Base-by-base conservation (phyloP, 2,113 vertebrate genomes). In the Dipodomys spectabilis region DNA sequence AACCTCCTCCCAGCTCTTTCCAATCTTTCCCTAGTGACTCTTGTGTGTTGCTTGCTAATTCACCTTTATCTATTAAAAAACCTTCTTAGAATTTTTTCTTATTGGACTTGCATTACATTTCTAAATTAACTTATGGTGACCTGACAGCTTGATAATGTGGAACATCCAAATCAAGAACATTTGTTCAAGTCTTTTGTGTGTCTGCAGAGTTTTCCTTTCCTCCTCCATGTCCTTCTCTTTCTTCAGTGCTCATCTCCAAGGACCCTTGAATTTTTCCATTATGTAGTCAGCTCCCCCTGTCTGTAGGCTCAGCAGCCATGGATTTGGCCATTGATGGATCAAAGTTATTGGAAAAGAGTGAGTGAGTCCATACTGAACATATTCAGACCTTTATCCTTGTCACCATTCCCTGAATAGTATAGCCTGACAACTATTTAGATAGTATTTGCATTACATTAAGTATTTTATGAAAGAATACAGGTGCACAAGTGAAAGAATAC, bases 211-310 rank as follows among this genome's bases (percentile, higher is more conserved):
- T 28, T 27, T 30, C 4, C 6, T 13, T 6, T 7, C 16, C 13
- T 27, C 19, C 3, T 25, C 11, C 18, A 11, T 6, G 45, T 32
- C 7, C 68, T 71, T 71, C 35, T 73, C 15, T 39, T 85, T 45
- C 60, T 10, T 67, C 18, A 65, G 3, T 11, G 49, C 60, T 35
- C 60, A 27, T 60, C 35, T 91, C 60, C 7, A 28, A 32, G 8
- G 75, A 0, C 10, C 49, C 12, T 49, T 49, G 49, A 39, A 10
- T 53, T 35, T 78, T 73, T 35, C 49, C 60, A 22, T 19, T 4
- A 15, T 0, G 20, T 10, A 28, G 15, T 25, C 13, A 3, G 2
- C 68, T 44, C 7, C 39, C 57, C 4, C 1, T 2, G 2, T 44
- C 27, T 53, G n/a, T 4, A 2, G 69, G 13, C 22, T 82, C 78